Conservation (phyloP, 1,140 invertebrate genomes). For the Potamilus streckersoni region DNA sequence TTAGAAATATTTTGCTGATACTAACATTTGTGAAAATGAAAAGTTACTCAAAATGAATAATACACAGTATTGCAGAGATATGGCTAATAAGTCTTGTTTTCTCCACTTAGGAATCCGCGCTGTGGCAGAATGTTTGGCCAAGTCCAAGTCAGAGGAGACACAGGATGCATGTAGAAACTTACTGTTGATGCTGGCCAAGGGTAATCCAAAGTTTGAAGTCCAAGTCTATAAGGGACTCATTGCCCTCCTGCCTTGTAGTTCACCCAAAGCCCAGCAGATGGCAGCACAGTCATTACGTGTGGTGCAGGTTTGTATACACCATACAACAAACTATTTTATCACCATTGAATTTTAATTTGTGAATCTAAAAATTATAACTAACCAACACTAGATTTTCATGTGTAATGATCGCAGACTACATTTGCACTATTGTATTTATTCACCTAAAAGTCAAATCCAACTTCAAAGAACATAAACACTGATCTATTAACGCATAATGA, state of each 20-base stretch:
- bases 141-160: slow-evolving; percentile 65
- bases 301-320: slow-evolving; percentile 58
- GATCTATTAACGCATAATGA: too few species aligned
- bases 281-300: slow-evolving; percentile 63
- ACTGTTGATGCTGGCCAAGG: slow-evolving; percentile 64
- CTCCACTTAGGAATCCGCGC: slow-evolving; percentile 63
- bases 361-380: not conserved
- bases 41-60: too few species aligned
- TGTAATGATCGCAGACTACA: too few species aligned
- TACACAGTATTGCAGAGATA: too few species aligned
- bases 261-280: slow-evolving; percentile 69
- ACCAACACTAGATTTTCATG: not conserved
- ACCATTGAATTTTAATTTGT: not conserved
- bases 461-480: too few species aligned
- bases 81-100: not conserved
- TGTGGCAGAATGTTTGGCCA: slow-evolving; percentile 67
- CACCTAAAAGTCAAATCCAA: too few species aligned
- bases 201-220: slow-evolving; percentile 66
- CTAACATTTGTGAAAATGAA: too few species aligned
- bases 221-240: slow-evolving; percentile 69
- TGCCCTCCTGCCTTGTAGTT: slow-evolving; percentile 67
- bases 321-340: slow-evolving; percentile 3
- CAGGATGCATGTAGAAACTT: slow-evolving; percentile 63
- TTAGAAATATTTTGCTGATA: too few species aligned
- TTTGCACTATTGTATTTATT: too few species aligned